Percentiles rank a stretch among this genome's conserved stretches.
Conservation (phyloP, 2,888 invertebrate genomes). For the Patella depressa region DNA sequence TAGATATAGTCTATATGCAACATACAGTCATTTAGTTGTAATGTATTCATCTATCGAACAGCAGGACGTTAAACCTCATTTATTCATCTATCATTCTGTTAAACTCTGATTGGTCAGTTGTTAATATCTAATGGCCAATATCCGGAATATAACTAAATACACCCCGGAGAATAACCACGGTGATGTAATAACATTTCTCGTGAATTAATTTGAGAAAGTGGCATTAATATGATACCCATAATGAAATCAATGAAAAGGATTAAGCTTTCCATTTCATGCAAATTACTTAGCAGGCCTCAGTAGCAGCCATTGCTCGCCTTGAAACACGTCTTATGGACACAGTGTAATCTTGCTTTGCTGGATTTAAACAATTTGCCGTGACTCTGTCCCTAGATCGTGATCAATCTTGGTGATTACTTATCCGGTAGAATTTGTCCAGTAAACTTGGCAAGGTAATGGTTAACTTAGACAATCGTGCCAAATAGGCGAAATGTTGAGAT, state of each 20-base stretch:
- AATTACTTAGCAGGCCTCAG: slow-evolving; percentile 22
- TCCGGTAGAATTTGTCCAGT: slow-evolving; percentile 35
- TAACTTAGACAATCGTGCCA: slow-evolving; percentile 31
- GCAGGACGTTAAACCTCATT: too few relatives aligned
- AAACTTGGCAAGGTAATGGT: slow-evolving; percentile 28
- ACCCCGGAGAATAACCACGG: background rate
- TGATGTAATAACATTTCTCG: background rate
- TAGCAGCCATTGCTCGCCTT: background rate
- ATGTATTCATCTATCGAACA: too few relatives aligned
- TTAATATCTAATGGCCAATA: too few relatives aligned
- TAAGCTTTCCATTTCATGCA: slow-evolving; percentile 33
- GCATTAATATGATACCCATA: slow-evolving; percentile 26
- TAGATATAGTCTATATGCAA: too few relatives aligned
- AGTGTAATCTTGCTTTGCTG: slow-evolving; percentile 27
- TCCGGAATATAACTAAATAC: too few relatives aligned
- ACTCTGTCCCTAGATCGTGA: slow-evolving; percentile 15
- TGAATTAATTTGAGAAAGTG: slow-evolving; percentile 34
- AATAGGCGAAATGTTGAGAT: slow-evolving; percentile 25
- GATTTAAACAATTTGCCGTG: slow-evolving; percentile 33
- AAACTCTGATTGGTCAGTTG: too few relatives aligned
- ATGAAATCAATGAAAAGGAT: slow-evolving; percentile 36
- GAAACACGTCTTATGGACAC: slow-evolving; percentile 31
- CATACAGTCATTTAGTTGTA: too few relatives aligned
- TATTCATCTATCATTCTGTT: too few relatives aligned
- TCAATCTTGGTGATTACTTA: slow-evolving; percentile 27